phyloP scores from a whole-genome alignment of 2,888 invertebrate genomes.

The Epistrophella euchroma region DNA sequence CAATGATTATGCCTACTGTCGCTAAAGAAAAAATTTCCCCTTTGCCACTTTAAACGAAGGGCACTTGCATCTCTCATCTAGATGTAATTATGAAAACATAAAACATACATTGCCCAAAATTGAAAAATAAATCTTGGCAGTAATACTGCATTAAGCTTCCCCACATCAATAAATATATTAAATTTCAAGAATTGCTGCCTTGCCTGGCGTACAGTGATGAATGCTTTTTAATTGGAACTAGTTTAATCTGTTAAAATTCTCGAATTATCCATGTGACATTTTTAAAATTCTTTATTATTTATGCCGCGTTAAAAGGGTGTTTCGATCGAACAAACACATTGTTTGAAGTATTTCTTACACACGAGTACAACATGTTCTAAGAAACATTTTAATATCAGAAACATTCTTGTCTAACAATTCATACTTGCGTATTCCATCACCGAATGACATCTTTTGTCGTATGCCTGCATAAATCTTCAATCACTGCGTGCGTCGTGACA shows the following conservation, averaged over 20 bases:
- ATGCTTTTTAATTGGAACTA: too few relatives aligned
- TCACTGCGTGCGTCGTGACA: conserved; percentile 62
- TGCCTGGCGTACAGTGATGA: too few relatives aligned
- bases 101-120: too few relatives aligned
- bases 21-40: too few relatives aligned
- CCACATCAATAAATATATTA: too few relatives aligned
- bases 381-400: conserved; percentile 24
- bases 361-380: background rate
- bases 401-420: conserved; percentile 36
- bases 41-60: too few relatives aligned
- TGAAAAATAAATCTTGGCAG: too few relatives aligned
- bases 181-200: too few relatives aligned
- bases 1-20: too few relatives aligned
- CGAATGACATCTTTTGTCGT: conserved; percentile 48
- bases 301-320: conserved; percentile 20
- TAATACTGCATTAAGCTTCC: too few relatives aligned
- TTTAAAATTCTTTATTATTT: background rate
- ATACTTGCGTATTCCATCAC: conserved; percentile 53
- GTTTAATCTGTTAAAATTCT: background rate
- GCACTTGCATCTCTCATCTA: too few relatives aligned
- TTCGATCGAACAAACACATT: conserved; percentile 35
- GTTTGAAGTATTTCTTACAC: conserved; percentile 6
- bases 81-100: too few relatives aligned
- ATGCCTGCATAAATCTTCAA: conserved; percentile 69
- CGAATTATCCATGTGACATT: background rate